phyloP scores from a whole-genome alignment of 2,113 vertebrate species.

The Menura novaehollandiae region DNA sequence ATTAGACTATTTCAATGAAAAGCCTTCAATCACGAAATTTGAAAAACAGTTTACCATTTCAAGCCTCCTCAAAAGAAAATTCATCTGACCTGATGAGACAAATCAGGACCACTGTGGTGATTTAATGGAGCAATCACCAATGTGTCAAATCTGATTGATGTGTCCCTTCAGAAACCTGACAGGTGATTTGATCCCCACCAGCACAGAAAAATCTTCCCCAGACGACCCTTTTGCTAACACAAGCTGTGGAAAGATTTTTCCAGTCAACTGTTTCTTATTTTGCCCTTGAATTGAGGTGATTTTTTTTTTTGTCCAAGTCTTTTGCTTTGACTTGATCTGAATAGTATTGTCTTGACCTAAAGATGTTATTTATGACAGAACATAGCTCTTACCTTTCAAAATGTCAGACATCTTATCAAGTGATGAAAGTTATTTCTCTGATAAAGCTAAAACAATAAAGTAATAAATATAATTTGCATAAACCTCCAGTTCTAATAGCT shows the following conservation, averaged over 20 bases:
- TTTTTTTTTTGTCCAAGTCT: not conserved
- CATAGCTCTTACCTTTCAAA: constrained; percentile 54
- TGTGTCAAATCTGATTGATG: constrained; percentile 75
- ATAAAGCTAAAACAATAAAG: constrained; percentile 38
- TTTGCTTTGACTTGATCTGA: constrained; percentile 62
- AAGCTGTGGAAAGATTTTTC: constrained; percentile 31
- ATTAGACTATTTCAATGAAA: constrained; percentile 53
- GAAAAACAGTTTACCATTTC: constrained; percentile 50
- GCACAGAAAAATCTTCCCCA: constrained; percentile 63
- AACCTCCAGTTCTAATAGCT: constrained; percentile 37
- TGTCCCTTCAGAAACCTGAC: constrained; percentile 56
- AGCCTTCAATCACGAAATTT: constrained; percentile 54
- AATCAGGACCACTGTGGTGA: constrained; percentile 68
- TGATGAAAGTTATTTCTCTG: constrained; percentile 44
- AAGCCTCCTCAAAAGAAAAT: not conserved
- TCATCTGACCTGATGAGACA: constrained; percentile 65
- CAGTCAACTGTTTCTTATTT: constrained; percentile 56
- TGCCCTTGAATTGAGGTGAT: constrained; percentile 63
- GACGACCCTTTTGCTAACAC: constrained; percentile 14
- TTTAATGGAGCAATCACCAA: constrained; percentile 77
- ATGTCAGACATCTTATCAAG: constrained; percentile 39
- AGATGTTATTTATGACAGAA: constrained; percentile 60
- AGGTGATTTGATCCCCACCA: constrained; percentile 69
- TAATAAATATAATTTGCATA: constrained; percentile 61
- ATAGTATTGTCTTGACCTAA: constrained; percentile 32